Evolutionary conservation across 2,797 vertebrate genomes (phyloP).

Genomic region (Semotilus atromaculatus): DNA sequence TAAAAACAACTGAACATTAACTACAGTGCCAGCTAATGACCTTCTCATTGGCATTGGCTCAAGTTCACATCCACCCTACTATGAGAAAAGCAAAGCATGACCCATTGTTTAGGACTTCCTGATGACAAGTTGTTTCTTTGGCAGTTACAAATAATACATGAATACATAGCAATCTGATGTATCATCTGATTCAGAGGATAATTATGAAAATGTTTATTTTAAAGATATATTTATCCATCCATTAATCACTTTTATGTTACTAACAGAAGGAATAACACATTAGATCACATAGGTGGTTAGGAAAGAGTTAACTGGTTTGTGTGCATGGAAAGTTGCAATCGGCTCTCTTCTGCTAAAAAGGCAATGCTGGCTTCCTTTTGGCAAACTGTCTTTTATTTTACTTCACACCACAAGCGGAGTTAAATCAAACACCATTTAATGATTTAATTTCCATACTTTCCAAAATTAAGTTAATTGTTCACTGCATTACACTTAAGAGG

Average conservation of each 20-base stretch:
- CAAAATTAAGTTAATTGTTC: neutral
- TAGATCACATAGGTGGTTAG: too few relatives aligned
- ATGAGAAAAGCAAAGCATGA: neutral
- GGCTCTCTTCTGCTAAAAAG: neutral
- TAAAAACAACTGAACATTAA: neutral
- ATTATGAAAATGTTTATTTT: neutral
- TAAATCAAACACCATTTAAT: slow-evolving; percentile 27
- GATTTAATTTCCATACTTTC: neutral
- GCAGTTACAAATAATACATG: neutral
- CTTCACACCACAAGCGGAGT: neutral
- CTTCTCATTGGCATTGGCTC: neutral
- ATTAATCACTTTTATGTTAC: neutral
- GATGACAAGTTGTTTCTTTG: neutral
- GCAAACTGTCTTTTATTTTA: neutral
- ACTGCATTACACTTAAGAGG: neutral
- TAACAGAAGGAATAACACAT: neutral
- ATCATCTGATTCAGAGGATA: neutral
- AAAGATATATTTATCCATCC: neutral
- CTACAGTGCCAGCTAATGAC: neutral
- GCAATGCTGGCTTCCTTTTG: too few relatives aligned
- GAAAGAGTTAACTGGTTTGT: neutral
- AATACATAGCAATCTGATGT: too few relatives aligned
- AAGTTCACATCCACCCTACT: neutral
- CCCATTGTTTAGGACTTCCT: neutral
- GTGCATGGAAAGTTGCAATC: neutral